Base-by-base conservation (phyloP, 2,113 vertebrate genomes). In the Upupa epops region DNA sequence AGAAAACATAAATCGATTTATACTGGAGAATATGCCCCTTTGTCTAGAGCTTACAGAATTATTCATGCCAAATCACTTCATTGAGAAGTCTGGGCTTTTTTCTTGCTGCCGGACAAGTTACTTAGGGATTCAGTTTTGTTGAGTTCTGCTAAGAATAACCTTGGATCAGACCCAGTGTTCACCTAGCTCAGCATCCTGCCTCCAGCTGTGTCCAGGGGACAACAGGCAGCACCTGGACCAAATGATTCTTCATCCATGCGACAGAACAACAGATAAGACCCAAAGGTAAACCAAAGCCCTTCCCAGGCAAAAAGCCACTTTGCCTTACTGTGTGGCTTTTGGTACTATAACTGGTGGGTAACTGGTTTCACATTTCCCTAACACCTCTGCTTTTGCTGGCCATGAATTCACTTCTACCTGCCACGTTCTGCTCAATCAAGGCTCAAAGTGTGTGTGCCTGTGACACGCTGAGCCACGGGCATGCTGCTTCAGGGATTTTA, bases 1-100 rank as follows among this genome's bases (percentile, higher is more conserved):
- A 85, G 93, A 90, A 93, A 94, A 93, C 52, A 86, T 79, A 71
- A 89, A 91, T 89, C 0, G 8, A 83, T 94, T 89, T 76, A 46
- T 80, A 64, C 28, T 55, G 31, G 15, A 76, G 78, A 90, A 83
- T 65, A 49, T 91, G 31, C 34, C 81, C 74, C 34, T 73, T 73
- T 92, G 76, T 63, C 83, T 83, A 32, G 6, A 94, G 60, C 20
- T 76, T 52, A 73, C 6, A 22, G 46, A 94, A 69, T 56, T 87
- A 68, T 45, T 91, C 51, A 40, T 1, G 5, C 26, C 71, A 90
- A 70, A 76, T 83, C 16, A 59, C 73, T 65, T 82, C 24, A 66
- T 10, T 60, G 46, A 69, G 45, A 54, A 83, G 13, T 59, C 9
- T 79, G 49, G 29, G 20, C 7, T 52, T 79, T 82, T 48, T 76